A percentile compares a stretch with the other conserved stretches of the same genome.
These are phyloP conservation scores for Cyclophora punctaria DNA, from an alignment of 2,888 invertebrate species.

Conservation along the genomic window DNA sequence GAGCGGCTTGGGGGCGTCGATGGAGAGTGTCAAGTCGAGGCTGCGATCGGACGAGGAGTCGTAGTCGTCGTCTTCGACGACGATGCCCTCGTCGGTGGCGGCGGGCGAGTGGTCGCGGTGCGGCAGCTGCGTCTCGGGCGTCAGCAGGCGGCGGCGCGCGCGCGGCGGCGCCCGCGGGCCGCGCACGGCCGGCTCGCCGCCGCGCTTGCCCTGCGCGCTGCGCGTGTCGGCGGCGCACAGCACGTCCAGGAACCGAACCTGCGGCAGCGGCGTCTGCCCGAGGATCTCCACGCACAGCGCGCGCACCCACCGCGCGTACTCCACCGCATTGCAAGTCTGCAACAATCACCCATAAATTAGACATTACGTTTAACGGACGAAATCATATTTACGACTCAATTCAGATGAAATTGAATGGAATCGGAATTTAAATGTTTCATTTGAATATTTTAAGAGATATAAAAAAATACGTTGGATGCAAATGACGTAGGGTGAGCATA, in stretches of 20 bases:
- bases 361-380: slow-evolving; percentile 15
- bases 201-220: slow-evolving; percentile 46
- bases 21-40: slow-evolving; percentile 68
- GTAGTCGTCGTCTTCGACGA: slow-evolving; percentile 72
- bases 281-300: slow-evolving; percentile 84
- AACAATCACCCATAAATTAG: slow-evolving; percentile 47
- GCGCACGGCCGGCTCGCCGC: slow-evolving; percentile 38
- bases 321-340: slow-evolving; percentile 80
- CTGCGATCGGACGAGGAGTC: slow-evolving; percentile 75
- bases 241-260: slow-evolving; percentile 82
- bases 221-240: slow-evolving; percentile 75
- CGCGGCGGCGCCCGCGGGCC: slow-evolving; percentile 64
- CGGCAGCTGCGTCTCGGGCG: slow-evolving; percentile 56
- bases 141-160: slow-evolving; percentile 57
- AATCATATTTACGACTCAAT: slow-evolving; percentile 33
- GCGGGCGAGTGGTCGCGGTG: slow-evolving; percentile 64
- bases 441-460: slow-evolving; percentile 24
- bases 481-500: slow-evolving; percentile 33
- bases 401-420: slow-evolving; percentile 23
- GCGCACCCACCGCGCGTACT: slow-evolving; percentile 84
- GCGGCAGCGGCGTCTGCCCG: slow-evolving; percentile 82
- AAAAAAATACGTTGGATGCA: slow-evolving; percentile 19
- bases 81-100: slow-evolving; percentile 71
- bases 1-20: slow-evolving; percentile 65
- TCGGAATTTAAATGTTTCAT: slow-evolving; percentile 18